Conservation (phyloP, 2,797 vertebrate genomes). For the Esox lucius region DNA sequence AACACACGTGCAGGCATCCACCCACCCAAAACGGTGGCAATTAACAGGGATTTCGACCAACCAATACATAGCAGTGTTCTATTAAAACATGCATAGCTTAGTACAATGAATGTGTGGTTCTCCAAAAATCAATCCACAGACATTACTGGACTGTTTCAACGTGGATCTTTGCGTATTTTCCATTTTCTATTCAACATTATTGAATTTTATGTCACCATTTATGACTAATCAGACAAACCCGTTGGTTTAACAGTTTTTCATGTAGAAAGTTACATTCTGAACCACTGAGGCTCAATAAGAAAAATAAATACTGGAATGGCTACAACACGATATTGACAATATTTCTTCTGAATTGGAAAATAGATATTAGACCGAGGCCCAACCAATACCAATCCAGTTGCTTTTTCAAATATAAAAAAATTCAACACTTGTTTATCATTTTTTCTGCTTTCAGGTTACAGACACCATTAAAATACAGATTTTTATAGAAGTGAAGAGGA, state of each 20-base stretch:
- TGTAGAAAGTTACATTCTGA: slow-evolving; percentile 83
- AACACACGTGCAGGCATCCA: slow-evolving; percentile 10
- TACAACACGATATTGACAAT: slow-evolving; percentile 59
- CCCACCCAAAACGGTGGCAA: slow-evolving; percentile 66
- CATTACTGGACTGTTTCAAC: slow-evolving; percentile 35
- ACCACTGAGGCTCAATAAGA: slow-evolving; percentile 62
- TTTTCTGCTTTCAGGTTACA: slow-evolving; percentile 42
- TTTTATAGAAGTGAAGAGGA: slow-evolving; percentile 42
- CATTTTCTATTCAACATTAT: slow-evolving; percentile 40
- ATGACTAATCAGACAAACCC: slow-evolving; percentile 68
- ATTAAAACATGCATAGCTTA: slow-evolving; percentile 76
- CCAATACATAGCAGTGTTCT: slow-evolving; percentile 58
- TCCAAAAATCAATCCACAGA: slow-evolving; percentile 37
- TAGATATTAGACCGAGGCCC: slow-evolving; percentile 34
- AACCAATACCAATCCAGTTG: slow-evolving; percentile 21
- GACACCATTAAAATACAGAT: slow-evolving; percentile 43
- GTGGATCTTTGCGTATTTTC: slow-evolving; percentile 28
- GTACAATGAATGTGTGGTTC: slow-evolving; percentile 58
- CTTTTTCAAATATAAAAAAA: slow-evolving; percentile 46
- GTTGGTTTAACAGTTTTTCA: slow-evolving; percentile 45
- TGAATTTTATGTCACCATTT: slow-evolving; percentile 50
- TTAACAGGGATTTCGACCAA: slow-evolving; percentile 58
- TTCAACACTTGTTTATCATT: slow-evolving; percentile 42
- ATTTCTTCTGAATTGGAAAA: slow-evolving; percentile 40
- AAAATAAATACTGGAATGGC: slow-evolving; percentile 80